Evolutionary conservation across 2,888 invertebrate genomes (phyloP).

Genomic region (Drosophila longiperda): DNA sequence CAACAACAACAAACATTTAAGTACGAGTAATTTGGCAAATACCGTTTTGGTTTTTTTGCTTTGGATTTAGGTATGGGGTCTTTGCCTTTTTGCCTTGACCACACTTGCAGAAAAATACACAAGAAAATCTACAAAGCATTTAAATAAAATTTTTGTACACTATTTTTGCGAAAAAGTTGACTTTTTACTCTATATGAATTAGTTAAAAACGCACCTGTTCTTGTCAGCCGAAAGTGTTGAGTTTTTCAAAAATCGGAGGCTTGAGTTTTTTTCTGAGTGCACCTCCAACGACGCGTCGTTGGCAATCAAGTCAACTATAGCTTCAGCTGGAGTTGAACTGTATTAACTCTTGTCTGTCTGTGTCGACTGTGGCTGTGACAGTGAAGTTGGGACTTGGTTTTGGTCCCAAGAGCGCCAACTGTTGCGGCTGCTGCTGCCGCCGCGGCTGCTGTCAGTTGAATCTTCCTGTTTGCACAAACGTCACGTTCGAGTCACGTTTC

Average conservation of each 20-base stretch:
- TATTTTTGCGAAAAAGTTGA: background rate
- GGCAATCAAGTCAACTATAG: slow-evolving; percentile 73
- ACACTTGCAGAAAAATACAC: background rate
- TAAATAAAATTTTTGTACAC: background rate
- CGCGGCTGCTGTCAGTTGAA: slow-evolving; percentile 75
- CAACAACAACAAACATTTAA: slow-evolving; percentile 56
- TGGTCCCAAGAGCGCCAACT: slow-evolving; percentile 70
- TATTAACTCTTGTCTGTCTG: slow-evolving; percentile 74
- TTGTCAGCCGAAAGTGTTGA: background rate
- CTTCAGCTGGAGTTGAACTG: slow-evolving; percentile 70
- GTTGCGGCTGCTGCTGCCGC: slow-evolving; percentile 48
- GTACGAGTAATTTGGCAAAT: slow-evolving; percentile 73
- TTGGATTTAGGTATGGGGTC: slow-evolving; percentile 38
- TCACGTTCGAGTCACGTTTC: slow-evolving; percentile 80
- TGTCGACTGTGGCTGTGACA: slow-evolving; percentile 45
- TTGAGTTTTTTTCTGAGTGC: slow-evolving; percentile 1
- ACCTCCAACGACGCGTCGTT: slow-evolving; percentile 66
- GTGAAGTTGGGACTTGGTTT: slow-evolving; percentile 32
- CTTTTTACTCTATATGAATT: fast-evolving
- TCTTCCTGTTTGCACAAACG: slow-evolving; percentile 81
- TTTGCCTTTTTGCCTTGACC: slow-evolving; percentile 60
- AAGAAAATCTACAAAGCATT: background rate
- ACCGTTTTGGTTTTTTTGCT: slow-evolving; percentile 61
- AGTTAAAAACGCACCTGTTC: background rate
- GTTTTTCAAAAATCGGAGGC: background rate